Evolutionary conservation across 2,797 vertebrate species (phyloP).

Genomic region (Naso thynnoides): DNA sequence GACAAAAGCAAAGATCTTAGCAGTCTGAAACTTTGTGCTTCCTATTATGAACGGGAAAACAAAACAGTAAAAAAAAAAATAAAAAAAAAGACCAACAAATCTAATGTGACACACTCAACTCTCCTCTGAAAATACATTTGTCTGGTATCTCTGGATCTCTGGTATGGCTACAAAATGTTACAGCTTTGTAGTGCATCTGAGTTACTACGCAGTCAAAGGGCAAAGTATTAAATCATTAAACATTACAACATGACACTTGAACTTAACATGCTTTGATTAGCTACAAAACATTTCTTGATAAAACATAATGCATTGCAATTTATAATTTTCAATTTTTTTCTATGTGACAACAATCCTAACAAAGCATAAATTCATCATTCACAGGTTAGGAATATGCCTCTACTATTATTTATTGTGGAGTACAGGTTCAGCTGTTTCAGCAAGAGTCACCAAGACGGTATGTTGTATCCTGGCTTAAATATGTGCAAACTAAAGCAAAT

Average conservation of each 20-base stretch:
- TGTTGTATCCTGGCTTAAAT: not conserved
- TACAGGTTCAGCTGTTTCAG: not conserved
- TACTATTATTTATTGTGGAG: not conserved
- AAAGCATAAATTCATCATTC: too few relatives aligned
- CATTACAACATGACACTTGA: not conserved
- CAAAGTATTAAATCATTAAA: not conserved
- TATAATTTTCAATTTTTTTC: not conserved
- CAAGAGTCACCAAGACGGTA: not conserved
- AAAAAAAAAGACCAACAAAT: not conserved
- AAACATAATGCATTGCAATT: not conserved
- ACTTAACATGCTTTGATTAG: not conserved
- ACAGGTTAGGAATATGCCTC: not conserved
- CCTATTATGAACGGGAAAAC: constrained; percentile 7
- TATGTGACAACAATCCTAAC: not conserved
- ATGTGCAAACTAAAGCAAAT: not conserved
- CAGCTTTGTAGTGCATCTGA: not conserved
- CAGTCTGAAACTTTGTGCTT: not conserved
- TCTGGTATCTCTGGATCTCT: constrained; percentile 10
- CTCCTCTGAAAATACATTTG: not conserved
- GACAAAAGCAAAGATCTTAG: not conserved
- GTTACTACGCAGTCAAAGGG: not conserved
- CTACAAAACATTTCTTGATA: not conserved
- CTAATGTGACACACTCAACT: constrained; percentile 30
- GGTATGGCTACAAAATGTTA: not conserved
- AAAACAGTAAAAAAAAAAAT: too few relatives aligned